phyloP scores from a whole-genome alignment of 1,140 invertebrate species.

The Trichoplusia ni region DNA sequence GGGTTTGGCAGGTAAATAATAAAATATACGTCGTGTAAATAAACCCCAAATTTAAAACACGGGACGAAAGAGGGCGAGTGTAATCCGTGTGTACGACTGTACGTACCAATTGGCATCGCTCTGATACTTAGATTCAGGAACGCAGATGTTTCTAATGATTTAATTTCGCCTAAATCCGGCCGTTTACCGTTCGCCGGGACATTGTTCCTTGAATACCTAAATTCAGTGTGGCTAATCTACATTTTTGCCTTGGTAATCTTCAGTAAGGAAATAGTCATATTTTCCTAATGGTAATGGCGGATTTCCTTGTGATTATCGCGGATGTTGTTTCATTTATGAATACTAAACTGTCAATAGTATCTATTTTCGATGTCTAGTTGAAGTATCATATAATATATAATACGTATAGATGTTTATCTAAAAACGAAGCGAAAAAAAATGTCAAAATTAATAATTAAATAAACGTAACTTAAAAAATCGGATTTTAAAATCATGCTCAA shows the following conservation, averaged over 20 bases:
- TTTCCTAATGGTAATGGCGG: conserved; percentile 5
- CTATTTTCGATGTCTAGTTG: background rate
- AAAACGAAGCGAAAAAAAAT: too few species aligned
- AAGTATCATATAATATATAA: too few species aligned
- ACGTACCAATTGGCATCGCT: conserved; percentile 49
- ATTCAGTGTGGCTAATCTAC: conserved; percentile 48
- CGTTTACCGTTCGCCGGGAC: conserved; percentile 48
- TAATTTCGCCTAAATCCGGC: conserved; percentile 69
- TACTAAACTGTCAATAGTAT: background rate
- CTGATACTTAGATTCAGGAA: conserved; percentile 49
- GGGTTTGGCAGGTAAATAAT: conserved; percentile 30
- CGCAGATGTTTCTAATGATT: conserved; percentile 75
- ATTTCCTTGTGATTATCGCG: conserved; percentile 14
- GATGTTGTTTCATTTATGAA: conserved; percentile 13
- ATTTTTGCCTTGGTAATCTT: conserved; percentile 39
- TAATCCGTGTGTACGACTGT: conserved; percentile 41
- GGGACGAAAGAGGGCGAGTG: conserved; percentile 12
- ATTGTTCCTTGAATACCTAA: conserved; percentile 60
- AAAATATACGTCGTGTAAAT: conserved; percentile 22
- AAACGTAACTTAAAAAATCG: too few species aligned
- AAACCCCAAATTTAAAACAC: conserved; percentile 30
- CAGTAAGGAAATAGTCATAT: conserved; percentile 23
- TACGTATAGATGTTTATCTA: too few species aligned
- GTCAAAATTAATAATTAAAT: too few species aligned
- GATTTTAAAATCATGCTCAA: too few species aligned